Evolutionary conservation across 1,140 invertebrate species (phyloP).

Genomic region (Rhyacophila brunnea): DNA sequence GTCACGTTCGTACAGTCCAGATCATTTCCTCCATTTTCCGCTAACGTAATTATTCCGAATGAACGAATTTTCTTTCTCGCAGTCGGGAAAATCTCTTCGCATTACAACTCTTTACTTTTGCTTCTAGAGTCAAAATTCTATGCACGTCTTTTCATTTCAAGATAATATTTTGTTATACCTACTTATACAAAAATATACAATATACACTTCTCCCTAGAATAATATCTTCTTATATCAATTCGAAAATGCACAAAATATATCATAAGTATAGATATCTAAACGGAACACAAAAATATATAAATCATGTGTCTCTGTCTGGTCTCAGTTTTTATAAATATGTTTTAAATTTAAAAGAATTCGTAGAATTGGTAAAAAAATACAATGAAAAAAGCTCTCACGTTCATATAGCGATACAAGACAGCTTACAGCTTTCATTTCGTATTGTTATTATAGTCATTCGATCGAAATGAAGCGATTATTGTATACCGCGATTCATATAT

Average conservation of each 20-base stretch:
- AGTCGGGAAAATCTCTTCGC: not conserved
- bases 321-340: too few species aligned
- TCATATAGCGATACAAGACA: too few species aligned
- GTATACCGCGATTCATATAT: slow-evolving; percentile 30
- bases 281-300: too few species aligned
- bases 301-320: too few species aligned
- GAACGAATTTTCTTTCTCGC: slow-evolving; percentile 26
- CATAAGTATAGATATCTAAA: too few species aligned
- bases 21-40: slow-evolving; percentile 27
- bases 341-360: not conserved
- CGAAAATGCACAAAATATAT: too few species aligned
- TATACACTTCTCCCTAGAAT: too few species aligned
- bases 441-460: slow-evolving; percentile 55
- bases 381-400: not conserved
- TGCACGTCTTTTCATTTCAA: too few species aligned
- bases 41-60: slow-evolving; percentile 33
- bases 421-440: slow-evolving; percentile 32
- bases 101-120: not conserved
- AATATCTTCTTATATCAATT: too few species aligned
- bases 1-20: slow-evolving; percentile 17
- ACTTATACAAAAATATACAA: too few species aligned
- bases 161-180: too few species aligned
- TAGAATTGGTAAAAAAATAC: not conserved
- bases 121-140: not conserved
- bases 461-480: slow-evolving; percentile 55